Conservation (phyloP, 1,140 invertebrate species). For the Tetranychus cinnabarinus region DNA sequence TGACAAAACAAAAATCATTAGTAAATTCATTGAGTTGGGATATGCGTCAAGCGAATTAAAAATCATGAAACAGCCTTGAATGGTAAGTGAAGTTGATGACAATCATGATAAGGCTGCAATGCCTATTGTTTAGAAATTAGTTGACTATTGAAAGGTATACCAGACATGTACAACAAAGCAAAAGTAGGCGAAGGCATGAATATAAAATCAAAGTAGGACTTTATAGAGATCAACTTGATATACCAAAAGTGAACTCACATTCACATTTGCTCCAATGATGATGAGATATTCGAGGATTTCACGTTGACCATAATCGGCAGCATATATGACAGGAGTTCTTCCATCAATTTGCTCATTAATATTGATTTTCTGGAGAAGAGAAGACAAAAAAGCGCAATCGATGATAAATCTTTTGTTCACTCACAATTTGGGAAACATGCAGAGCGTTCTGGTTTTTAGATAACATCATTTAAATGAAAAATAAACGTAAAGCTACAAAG, state of each 20-base stretch:
- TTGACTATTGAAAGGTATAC: background rate
- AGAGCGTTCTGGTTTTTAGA: background rate
- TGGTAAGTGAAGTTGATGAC: background rate
- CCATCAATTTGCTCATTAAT: slow-evolving; percentile 65
- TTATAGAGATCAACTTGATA: too few relatives aligned
- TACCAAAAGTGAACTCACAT: slow-evolving; percentile 35
- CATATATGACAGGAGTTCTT: slow-evolving; percentile 59
- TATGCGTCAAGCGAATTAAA: background rate
- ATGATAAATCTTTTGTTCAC: too few relatives aligned
- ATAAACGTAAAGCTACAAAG: background rate
- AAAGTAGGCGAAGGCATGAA: too few relatives aligned
- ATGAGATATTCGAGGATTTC: slow-evolving; percentile 72
- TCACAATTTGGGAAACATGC: too few relatives aligned
- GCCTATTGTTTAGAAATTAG: background rate
- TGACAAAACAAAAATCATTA: slow-evolving; percentile 5
- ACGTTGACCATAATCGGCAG: slow-evolving; percentile 78
- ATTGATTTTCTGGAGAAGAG: slow-evolving; percentile 40
- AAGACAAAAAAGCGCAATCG: background rate
- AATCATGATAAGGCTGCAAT: background rate
- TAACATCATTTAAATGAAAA: background rate
- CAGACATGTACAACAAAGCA: too few relatives aligned
- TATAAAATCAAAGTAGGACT: too few relatives aligned
- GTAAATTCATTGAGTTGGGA: background rate
- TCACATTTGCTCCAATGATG: slow-evolving; percentile 64
- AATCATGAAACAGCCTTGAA: too few relatives aligned